A percentile compares a stretch with the other conserved stretches of the same genome.
Conservation (phyloP, 2,797 vertebrate species). For the Ptychobarbus kaznakovi region DNA sequence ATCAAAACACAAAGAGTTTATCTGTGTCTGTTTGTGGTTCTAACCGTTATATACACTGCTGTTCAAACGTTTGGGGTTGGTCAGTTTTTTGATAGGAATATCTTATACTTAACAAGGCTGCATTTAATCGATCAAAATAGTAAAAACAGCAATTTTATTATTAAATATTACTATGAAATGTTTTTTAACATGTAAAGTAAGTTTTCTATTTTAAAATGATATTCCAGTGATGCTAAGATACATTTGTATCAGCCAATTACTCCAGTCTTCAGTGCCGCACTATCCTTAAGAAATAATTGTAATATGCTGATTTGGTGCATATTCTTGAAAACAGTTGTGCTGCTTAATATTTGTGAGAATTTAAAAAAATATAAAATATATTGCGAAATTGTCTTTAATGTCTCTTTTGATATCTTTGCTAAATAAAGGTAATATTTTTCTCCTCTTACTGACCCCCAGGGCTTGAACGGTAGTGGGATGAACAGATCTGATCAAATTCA, state of each 20-base stretch:
- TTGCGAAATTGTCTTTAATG: neutral
- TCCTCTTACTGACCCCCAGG: neutral
- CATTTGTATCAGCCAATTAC: neutral
- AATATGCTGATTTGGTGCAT: neutral
- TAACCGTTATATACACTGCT: neutral
- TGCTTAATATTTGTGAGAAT: neutral
- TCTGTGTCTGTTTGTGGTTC: slow-evolving; percentile 39
- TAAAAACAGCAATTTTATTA: neutral
- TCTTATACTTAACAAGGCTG: neutral
- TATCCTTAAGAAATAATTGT: neutral
- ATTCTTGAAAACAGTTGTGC: neutral
- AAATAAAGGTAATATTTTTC: neutral
- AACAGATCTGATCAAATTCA: neutral
- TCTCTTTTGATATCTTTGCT: neutral
- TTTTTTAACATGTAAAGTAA: no score
- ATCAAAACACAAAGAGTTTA: slow-evolving; percentile 69
- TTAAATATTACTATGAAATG: neutral
- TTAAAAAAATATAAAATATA: no score
- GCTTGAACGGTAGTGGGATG: neutral
- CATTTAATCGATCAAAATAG: neutral
- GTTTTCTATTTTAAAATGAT: neutral
- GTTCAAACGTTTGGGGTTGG: neutral
- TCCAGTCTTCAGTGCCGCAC: neutral
- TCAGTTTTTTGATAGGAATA: neutral
- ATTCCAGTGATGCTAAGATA: neutral